Evolutionary conservation across 2,888 invertebrate species (phyloP).

Genomic region (Cheilosia grossa): DNA sequence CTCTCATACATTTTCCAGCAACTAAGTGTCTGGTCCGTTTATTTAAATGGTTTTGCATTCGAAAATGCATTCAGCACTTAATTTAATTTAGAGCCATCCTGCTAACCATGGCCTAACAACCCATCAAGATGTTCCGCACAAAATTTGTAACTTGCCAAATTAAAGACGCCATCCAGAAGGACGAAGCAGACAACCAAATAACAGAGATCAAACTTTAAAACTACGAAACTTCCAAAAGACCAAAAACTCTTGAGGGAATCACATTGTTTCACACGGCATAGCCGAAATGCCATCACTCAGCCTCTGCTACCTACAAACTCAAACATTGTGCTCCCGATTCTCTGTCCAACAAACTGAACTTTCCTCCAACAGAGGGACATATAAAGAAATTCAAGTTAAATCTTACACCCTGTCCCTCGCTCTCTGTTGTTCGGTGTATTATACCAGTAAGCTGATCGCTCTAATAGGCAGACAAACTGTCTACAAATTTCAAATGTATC

Average conservation of each 20-base stretch:
- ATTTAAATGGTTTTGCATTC: too few species aligned
- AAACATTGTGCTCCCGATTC: slow-evolving; percentile 15
- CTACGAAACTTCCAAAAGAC: slow-evolving; percentile 29
- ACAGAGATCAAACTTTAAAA: slow-evolving; percentile 14
- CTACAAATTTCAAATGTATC: slow-evolving; percentile 40
- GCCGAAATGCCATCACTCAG: slow-evolving; percentile 13
- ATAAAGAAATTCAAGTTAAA: slow-evolving; percentile 9
- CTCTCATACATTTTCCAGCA: too few species aligned
- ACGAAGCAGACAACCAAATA: neutral
- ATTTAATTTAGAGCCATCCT: neutral
- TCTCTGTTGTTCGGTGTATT: neutral
- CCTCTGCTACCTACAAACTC: neutral
- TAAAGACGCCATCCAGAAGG: neutral
- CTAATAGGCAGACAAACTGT: slow-evolving; percentile 43
- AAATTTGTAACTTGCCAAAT: neutral
- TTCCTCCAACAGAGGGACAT: neutral
- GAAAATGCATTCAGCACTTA: neutral
- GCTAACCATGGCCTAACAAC: neutral
- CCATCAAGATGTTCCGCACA: neutral
- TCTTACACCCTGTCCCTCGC: neutral
- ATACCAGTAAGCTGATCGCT: neutral
- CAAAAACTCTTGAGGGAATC: slow-evolving; percentile 10
- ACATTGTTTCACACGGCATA: neutral
- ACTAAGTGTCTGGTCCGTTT: too few species aligned
- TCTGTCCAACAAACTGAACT: neutral